Base-by-base conservation (phyloP, 2,888 invertebrate species). In the Protonemura montana region DNA sequence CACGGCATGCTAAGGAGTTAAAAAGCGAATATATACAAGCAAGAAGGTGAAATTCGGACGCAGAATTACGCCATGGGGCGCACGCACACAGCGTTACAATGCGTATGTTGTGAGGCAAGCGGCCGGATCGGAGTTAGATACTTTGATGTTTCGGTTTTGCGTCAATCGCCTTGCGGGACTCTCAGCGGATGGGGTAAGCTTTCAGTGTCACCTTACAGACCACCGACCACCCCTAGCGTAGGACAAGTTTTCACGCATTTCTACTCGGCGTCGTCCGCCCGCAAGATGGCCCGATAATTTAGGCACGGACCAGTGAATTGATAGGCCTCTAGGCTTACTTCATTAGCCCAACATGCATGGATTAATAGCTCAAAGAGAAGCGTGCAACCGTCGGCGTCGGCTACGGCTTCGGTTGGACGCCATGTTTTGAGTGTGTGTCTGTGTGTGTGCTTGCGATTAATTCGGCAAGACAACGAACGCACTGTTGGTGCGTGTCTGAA, bases 311-410 rank as follows among this genome's bases (percentile, higher is more conserved):
- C 78, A 78, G 27, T 78, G 78, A 28, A 78, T 78, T 78, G 78
- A 78, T 78, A 27, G 78, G 27, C 78, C 78, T 26, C 78, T 16
- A 78, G 78, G 78, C 28, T 78, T 78, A 78, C 78, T 27, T 78
- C 78, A 78, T 78, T 78, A 78, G 78, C 27, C 78, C 78, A 27
- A 7, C 78, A 78, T 28, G 27, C 78, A 27, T 78, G 78, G 59
- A 59, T 59, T 59, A 59, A 59, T 59, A 21, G 59, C 13, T 59
- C 59, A 59, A 59, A 59, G 59, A 59, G 59, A 21, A 59, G 59
- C 59, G 13, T 59, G 59, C 59, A 21, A 59, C 59, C 59, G 59
- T 3, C 59, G 59, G 21, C 59, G 59, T 59, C 59, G 59, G 21
- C 59, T 2, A 59, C 59, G 35, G 35, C 59, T 10, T 59, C 16